phyloP scores from a whole-genome alignment of 2,797 vertebrate genomes.

The Euthynnus affinis region DNA sequence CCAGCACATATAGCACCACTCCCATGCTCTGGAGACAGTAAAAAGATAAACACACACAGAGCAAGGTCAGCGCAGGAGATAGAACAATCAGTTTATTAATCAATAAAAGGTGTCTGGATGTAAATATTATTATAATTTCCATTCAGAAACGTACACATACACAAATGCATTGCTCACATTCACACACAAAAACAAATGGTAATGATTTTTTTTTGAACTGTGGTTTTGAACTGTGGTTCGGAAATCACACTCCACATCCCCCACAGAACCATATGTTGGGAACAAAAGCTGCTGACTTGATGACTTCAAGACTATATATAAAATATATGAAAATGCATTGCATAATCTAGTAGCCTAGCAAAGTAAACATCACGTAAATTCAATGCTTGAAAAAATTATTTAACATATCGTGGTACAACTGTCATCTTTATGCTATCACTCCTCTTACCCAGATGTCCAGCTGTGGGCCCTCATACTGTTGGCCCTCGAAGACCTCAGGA shows the following conservation, averaged over 20 bases:
- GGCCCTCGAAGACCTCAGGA: constrained; percentile 98
- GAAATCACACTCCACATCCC: constrained; percentile 17
- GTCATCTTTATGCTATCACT: constrained; percentile 6
- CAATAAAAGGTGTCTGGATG: constrained; percentile 24
- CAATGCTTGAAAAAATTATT: neutral
- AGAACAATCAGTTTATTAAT: constrained; percentile 32
- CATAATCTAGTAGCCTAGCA: neutral
- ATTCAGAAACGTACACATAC: constrained; percentile 4
- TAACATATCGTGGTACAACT: neutral
- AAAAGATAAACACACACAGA: constrained; percentile 42
- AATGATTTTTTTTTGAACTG: constrained; percentile 14
- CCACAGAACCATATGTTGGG: neutral
- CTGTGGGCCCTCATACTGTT: constrained; percentile 98
- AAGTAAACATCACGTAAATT: neutral
- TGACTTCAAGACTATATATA: neutral
- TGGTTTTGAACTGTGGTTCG: constrained; percentile 6
- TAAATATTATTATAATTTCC: constrained; percentile 1
- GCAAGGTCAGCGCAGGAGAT: constrained; percentile 37
- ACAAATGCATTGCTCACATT: constrained; percentile 1
- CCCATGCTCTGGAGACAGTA: constrained; percentile 93
- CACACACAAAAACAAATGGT: neutral
- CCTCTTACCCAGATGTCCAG: constrained; percentile 97
- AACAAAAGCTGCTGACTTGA: constrained; percentile 39
- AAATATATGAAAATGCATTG: neutral
- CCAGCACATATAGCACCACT: constrained; percentile 97